Evolutionary conservation across 2,888 invertebrate species (phyloP).

Genomic region (Glyphotaelius pellucidus): DNA sequence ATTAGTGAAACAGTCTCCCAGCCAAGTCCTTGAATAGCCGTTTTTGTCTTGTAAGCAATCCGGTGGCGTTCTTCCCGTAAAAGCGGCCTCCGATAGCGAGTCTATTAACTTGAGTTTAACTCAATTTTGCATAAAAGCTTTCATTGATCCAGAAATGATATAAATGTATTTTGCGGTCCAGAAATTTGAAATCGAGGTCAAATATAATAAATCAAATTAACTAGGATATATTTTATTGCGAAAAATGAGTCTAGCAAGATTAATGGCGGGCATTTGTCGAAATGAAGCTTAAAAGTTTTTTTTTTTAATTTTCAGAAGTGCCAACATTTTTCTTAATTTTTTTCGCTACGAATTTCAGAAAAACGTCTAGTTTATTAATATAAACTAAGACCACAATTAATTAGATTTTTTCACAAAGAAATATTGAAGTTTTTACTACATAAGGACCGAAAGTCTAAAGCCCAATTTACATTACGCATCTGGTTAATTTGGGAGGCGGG

Average conservation of each 20-base stretch:
- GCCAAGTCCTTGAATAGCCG: no score
- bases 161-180: neutral
- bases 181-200: neutral
- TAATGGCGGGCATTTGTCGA: neutral
- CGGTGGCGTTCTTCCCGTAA: no score
- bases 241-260: neutral
- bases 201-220: neutral
- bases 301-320: neutral
- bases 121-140: neutral
- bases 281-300: neutral
- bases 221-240: neutral
- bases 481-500: no score
- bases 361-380: neutral
- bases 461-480: no score
- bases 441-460: no score
- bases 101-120: no score
- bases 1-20: no score
- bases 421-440: neutral
- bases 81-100: no score
- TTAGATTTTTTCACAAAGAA: neutral
- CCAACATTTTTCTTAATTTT: neutral
- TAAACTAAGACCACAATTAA: neutral
- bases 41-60: no score
- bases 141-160: neutral
- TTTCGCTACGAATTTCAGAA: neutral